Evolutionary conservation across 2,797 vertebrate species (phyloP).

Genomic region (Pipistrellus pipistrellus): DNA sequence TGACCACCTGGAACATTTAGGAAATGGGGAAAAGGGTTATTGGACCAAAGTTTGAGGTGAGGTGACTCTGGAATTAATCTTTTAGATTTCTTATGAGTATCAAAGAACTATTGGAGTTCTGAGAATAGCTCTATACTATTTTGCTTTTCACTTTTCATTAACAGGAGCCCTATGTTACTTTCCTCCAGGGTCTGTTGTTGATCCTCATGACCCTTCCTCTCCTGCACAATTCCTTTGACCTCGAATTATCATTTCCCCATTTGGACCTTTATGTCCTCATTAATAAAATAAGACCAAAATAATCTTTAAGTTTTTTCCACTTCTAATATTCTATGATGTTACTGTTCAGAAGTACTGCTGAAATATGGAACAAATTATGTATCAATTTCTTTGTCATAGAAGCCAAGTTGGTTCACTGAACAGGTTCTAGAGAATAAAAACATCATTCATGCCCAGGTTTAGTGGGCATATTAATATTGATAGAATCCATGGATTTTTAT

Average conservation of each 20-base stretch:
- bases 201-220: not conserved
- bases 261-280: constrained; percentile 27
- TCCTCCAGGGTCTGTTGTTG: not conserved
- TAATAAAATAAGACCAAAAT: constrained; percentile 45
- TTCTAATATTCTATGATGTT: not conserved
- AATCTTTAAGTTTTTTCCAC: constrained; percentile 25
- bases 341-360: constrained; percentile 44
- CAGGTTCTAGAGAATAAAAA: constrained; percentile 58
- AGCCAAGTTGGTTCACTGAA: constrained; percentile 37
- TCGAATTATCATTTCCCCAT: constrained; percentile 10
- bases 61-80: constrained; percentile 13
- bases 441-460: constrained; percentile 10
- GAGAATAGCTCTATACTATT: constrained; percentile 3
- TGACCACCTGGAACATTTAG: not conserved
- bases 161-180: not conserved
- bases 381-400: constrained; percentile 55
- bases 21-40: not conserved
- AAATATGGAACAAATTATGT: not conserved
- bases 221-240: not conserved
- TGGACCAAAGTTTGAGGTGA: not conserved
- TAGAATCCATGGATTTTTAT: constrained; percentile 53
- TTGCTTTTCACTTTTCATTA: constrained; percentile 8
- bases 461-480: not conserved
- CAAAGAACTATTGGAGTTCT: not conserved
- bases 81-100: constrained; percentile 33